These are phyloP conservation scores for Aulostomus chinensis DNA, from an alignment of 2,797 vertebrate genomes.

Conservation along the genomic window DNA sequence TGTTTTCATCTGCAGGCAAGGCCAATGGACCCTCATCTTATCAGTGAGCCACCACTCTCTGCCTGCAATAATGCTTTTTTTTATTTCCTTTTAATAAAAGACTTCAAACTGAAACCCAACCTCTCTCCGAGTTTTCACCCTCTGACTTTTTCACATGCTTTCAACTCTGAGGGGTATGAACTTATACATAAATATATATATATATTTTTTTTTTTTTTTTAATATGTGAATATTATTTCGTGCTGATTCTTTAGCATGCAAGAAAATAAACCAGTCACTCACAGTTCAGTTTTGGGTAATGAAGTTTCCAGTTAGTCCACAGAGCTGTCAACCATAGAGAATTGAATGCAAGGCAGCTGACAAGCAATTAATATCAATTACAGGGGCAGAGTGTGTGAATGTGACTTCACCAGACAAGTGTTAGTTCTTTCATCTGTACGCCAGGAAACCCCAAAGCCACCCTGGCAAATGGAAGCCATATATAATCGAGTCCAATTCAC, in stretches of 20 bases:
- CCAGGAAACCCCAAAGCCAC: conserved; percentile 25
- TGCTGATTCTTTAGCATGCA: conserved; percentile 5
- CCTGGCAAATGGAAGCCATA: conserved; percentile 38
- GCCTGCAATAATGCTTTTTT: conserved; percentile 2
- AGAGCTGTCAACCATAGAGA: conserved; percentile 53
- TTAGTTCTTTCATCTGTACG: conserved; percentile 17
- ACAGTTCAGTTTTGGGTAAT: conserved; percentile 20
- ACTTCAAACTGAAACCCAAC: too few relatives aligned
- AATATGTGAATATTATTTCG: conserved; percentile 1
- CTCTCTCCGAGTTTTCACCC: neutral
- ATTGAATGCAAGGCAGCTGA: conserved; percentile 59
- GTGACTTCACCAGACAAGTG: conserved; percentile 55
- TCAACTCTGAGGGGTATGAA: too few relatives aligned
- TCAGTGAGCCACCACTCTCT: conserved; percentile 31
- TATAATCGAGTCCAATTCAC: conserved; percentile 53
- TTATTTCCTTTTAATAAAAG: conserved; percentile 14
- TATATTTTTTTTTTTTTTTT: too few relatives aligned
- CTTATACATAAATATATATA: neutral
- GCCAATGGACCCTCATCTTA: conserved; percentile 43
- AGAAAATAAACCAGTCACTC: conserved; percentile 17
- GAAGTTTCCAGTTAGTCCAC: conserved; percentile 56
- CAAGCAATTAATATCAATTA: conserved; percentile 84
- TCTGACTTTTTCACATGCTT: too few relatives aligned
- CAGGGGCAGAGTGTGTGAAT: conserved; percentile 66
- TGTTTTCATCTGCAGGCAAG: conserved; percentile 55